phyloP scores from a whole-genome alignment of 1,140 invertebrate genomes.

The Atta cephalotes region DNA sequence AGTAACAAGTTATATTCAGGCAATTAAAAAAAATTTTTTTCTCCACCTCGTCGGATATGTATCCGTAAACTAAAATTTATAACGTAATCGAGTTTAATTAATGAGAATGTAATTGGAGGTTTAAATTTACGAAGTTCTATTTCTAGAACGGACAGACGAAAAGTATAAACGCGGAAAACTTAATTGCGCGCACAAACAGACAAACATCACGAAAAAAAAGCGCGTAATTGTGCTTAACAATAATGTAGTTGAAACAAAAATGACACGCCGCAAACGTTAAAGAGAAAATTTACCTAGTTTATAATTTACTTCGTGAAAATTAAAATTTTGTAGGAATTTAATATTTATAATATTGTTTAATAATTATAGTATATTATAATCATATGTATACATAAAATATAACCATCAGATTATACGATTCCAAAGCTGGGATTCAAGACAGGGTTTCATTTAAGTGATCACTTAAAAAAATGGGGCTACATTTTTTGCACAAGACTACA shows the following conservation, averaged over 20 bases:
- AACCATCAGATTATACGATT: background rate
- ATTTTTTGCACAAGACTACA: background rate
- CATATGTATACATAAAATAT: too few relatives aligned
- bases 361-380: background rate
- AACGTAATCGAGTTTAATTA: conserved; percentile 48
- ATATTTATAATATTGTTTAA: conserved; percentile 11
- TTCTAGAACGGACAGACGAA: background rate
- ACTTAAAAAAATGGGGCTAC: background rate
- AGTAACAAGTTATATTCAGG: conserved; percentile 26
- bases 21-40: conserved; percentile 25
- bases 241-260: background rate
- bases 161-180: conserved; percentile 18
- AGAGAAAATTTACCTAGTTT: background rate
- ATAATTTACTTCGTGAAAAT: background rate
- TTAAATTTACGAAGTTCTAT: conserved; percentile 31
- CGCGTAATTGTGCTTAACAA: conserved; percentile 17
- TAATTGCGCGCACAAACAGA: conserved; percentile 25
- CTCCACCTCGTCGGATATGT: background rate
- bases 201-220: conserved; percentile 29
- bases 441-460: background rate
- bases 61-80: conserved; percentile 5
- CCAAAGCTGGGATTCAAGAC: background rate
- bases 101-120: conserved; percentile 48
- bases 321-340: background rate
- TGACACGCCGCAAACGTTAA: background rate